Base-by-base conservation (phyloP, 2,113 vertebrate genomes). In the Tonatia bakeri region DNA sequence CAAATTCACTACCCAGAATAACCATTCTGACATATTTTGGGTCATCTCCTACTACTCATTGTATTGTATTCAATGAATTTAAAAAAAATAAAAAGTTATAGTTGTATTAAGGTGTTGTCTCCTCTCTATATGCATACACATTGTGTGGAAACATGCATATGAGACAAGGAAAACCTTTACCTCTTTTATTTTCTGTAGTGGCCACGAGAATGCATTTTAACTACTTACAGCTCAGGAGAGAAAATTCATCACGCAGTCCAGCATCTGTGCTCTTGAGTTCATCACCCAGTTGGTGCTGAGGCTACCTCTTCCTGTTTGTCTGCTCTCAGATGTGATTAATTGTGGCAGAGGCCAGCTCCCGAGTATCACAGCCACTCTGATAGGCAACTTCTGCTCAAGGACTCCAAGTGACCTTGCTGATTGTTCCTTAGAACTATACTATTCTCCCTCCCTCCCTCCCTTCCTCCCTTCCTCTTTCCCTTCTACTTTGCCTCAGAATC, bases 91-190 rank as follows among this genome's bases (percentile, higher is more conserved):
- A 69, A 95, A 38, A 64, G 0, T 77, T 87, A 28, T 59, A 38
- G 81, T 69, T 11, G 10, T 45, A n/a, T 72, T 56, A 90, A 94
- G 28, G 33, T 52, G 64, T 22, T 81, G 50, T 47, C 7, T 15
- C 17, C 10, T 43, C 19, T 19, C 6, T 0, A 13, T 5, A 24
- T 3, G 50, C 33, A 64, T 15, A 15, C 0, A 7, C 3, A 15
- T 47, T 28, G 3, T 50, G 36, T 90, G 33, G 26, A 20, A 56
- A 69, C 5, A n/a, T 77, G 59, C n/a, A 20, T n/a, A 28, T 69
- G 4, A 43, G 52, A 70, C 33, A 28, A 59, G 5, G 28, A 85
- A 67, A 65, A 76, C 5, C 0, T 50, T 79, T 70, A n/a, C 8
- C 15, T 16, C 6, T 85, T 85, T 61, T 36, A 64, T 10, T 9